Evolutionary conservation across 2,797 vertebrate genomes (phyloP).

Genomic region (Scolopax bukidnonensis): DNA sequence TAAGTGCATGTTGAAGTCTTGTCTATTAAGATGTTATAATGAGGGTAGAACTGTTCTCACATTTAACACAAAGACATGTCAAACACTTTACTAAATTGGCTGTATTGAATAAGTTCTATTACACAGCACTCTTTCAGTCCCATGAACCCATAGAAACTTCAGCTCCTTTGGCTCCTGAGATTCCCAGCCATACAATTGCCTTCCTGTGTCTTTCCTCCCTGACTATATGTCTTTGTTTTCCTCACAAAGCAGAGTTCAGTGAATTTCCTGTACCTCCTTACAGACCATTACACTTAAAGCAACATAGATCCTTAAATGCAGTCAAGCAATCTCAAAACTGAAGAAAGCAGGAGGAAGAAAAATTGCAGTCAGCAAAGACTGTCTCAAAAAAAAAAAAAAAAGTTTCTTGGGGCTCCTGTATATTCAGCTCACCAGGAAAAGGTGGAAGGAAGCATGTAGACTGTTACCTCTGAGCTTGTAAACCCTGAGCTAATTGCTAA

Average conservation of each 20-base stretch:
- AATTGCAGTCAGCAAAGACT: neutral
- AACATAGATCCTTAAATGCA: neutral
- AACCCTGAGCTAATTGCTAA: neutral
- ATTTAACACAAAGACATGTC: neutral
- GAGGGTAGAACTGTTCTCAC: neutral
- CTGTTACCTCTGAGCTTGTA: accelerated
- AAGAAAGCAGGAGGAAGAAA: neutral
- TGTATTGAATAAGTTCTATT: neutral
- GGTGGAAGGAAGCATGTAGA: constrained; percentile 12
- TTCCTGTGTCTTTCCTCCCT: constrained; percentile 65
- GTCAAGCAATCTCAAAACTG: neutral
- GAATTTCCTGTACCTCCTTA: constrained; percentile 64
- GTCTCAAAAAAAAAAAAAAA: neutral
- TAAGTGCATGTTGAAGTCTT: neutral
- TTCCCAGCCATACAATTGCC: neutral
- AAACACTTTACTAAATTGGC: neutral
- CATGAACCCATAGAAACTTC: neutral
- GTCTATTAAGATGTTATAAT: neutral
- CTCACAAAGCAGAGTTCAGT: constrained; percentile 49
- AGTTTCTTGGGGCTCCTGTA: neutral
- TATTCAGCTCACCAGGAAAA: neutral
- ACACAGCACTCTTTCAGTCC: neutral
- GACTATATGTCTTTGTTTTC: constrained; percentile 63
- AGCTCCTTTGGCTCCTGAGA: neutral
- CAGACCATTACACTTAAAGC: constrained; percentile 44